Percentiles rank a stretch among this genome's conserved stretches.
phyloP scores from a whole-genome alignment of 2,113 vertebrate species.

The Micronisus gabar region DNA sequence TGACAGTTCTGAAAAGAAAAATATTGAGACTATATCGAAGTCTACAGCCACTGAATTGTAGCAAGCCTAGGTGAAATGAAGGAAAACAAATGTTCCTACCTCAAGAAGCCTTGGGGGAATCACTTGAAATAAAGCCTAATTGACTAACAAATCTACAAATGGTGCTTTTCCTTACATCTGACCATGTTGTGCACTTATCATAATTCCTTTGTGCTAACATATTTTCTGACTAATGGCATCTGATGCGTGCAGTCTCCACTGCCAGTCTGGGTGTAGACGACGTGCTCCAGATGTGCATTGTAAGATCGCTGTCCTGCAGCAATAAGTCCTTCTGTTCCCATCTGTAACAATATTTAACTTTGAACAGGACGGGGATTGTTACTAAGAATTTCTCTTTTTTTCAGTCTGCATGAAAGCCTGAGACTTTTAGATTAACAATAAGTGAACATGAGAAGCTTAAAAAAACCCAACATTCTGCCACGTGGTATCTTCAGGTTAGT shows the following conservation, averaged over 20 bases:
- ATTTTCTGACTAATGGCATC: neutral
- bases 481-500: neutral
- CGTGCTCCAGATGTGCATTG: neutral
- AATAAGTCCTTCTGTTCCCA: conserved; percentile 32
- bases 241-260: neutral
- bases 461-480: rapidly evolving
- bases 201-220: conserved; percentile 20
- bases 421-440: neutral
- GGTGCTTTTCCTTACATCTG: neutral
- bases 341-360: conserved; percentile 23
- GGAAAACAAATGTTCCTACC: conserved; percentile 34
- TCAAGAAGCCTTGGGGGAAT: conserved; percentile 15
- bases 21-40: neutral
- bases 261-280: neutral
- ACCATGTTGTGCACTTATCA: neutral
- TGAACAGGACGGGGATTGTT: neutral
- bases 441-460: neutral
- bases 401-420: neutral
- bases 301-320: conserved; percentile 10
- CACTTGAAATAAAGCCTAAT: conserved; percentile 33
- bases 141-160: conserved; percentile 56
- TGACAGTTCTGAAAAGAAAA: neutral
- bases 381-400: neutral
- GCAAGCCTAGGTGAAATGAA: conserved; percentile 9
- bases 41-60: neutral